A percentile compares a stretch with the other conserved stretches of the same genome.
phyloP scores from a whole-genome alignment of 2,888 invertebrate species.

The Prionchulus punctatus region DNA sequence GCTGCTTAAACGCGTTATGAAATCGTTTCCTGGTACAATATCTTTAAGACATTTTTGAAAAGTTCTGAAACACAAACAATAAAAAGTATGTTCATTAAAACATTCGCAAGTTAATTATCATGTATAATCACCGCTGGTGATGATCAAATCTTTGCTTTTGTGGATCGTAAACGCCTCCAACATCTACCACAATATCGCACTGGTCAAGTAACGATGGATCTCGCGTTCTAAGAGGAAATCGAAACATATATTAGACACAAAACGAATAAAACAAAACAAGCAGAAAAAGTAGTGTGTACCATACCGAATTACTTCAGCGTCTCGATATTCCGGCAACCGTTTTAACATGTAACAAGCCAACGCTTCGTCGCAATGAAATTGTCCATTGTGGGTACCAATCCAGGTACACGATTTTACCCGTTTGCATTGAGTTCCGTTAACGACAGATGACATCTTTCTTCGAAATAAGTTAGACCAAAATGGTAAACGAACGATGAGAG shows the following conservation, averaged over 20 bases:
- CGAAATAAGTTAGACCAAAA: too few species aligned
- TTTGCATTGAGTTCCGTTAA: too few species aligned
- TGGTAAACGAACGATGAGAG: too few species aligned
- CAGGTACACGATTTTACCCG: too few species aligned
- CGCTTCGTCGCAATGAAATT: constrained; percentile 83
- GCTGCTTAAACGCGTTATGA: constrained; percentile 60
- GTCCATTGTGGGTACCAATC: constrained; percentile 51
- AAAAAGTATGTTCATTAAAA: background rate
- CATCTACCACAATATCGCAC: constrained; percentile 88
- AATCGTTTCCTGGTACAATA: constrained; percentile 22
- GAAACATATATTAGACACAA: constrained; percentile 12
- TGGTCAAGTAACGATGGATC: constrained; percentile 46
- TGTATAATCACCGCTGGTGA: constrained; percentile 54
- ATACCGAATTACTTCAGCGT: constrained; percentile 58
- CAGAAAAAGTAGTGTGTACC: background rate
- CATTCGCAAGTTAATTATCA: background rate
- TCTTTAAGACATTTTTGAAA: constrained; percentile 51
- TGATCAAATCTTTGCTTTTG: constrained; percentile 67
- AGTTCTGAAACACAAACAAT: constrained; percentile 32
- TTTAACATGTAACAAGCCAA: constrained; percentile 83
- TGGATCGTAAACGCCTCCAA: constrained; percentile 69
- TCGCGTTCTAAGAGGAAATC: constrained; percentile 39
- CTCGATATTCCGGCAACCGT: constrained; percentile 56
- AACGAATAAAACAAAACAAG: constrained; percentile 2
- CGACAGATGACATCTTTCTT: too few species aligned